Evolutionary conservation across 2,797 vertebrate species (phyloP).

Genomic region (Spea hammondii): DNA sequence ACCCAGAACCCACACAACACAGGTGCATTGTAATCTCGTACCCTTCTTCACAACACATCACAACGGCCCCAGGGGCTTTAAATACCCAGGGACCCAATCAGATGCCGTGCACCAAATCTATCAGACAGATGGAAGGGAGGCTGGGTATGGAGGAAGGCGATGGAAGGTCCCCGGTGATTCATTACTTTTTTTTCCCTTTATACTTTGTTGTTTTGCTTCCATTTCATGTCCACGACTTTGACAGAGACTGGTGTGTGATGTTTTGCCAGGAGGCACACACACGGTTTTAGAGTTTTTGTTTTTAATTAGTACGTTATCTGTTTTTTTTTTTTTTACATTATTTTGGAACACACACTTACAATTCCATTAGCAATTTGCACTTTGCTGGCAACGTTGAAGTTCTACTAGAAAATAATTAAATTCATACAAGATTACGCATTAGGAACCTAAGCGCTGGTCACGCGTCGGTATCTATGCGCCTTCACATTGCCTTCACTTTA

Average conservation of each 20-base stretch:
- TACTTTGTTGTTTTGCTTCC: constrained; percentile 23
- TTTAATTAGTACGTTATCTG: no score
- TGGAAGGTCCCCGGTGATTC: background rate
- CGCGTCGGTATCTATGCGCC: no score
- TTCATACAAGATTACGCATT: no score
- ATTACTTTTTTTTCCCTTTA: background rate
- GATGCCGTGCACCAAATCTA: background rate
- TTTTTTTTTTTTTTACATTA: no score
- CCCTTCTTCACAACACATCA: background rate
- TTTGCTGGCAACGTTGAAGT: no score
- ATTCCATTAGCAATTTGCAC: no score
- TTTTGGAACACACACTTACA: no score
- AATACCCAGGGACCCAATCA: constrained; percentile 7
- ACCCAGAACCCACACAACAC: background rate
- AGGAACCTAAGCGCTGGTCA: no score
- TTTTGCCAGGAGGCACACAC: constrained; percentile 17
- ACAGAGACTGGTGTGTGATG: constrained; percentile 19
- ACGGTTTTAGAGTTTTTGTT: no score
- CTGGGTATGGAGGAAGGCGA: background rate
- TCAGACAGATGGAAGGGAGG: constrained; percentile 12
- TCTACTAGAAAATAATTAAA: no score
- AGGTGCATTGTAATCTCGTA: background rate
- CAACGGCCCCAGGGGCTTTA: background rate
- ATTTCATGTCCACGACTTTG: background rate
- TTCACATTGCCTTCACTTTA: no score